Base-by-base conservation (phyloP, 2,113 vertebrate genomes). In the Cyrtonyx montezumae region DNA sequence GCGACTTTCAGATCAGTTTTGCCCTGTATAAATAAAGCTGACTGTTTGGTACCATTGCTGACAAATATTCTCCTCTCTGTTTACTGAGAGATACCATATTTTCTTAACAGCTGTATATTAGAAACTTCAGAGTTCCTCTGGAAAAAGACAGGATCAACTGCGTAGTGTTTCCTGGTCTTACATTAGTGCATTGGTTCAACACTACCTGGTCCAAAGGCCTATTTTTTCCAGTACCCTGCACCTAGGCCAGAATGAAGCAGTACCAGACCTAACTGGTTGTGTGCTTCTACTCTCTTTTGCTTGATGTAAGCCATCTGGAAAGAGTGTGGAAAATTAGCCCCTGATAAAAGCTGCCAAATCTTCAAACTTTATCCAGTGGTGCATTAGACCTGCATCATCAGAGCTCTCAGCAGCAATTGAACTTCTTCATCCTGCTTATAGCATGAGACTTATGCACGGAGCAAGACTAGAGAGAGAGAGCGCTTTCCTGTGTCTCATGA, bases 91-190 rank as follows among this genome's bases (percentile, higher is more conserved):
- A 91, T 77, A 46, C 45, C 4, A 1, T 74, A 25, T 89, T 92
- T 94, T 90, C 63, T 83, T 93, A 79, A 43, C 16, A 79, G 58
- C 69, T 85, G 87, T 80, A 62, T 34, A 55, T 87, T 87, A 92
- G 70, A 82, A 91, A 82, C 25, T 87, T 95, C 75, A 89, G 42
- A 53, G 89, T 94, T 94, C 67, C 76, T 84, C 53, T 77, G 67
- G 70, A 93, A 94, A 79, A 79, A 84, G 88, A 79, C 59, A 79
- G 59, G 51, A 55, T 49, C 73, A 70, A 32, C 68, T 77, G 63
- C 51, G 32, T 66, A 91, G 73, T 82, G 42, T 59, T 67, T 22
- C n/a, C 18, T 32, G 36, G 30, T 68, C 43, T 40, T 90, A 71
- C 36, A 48, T 9, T 84, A 82, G 82, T 2, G 1, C 53, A 80